Evolutionary conservation across 2,797 vertebrate species (phyloP).

Genomic region (Pampus argenteus): DNA sequence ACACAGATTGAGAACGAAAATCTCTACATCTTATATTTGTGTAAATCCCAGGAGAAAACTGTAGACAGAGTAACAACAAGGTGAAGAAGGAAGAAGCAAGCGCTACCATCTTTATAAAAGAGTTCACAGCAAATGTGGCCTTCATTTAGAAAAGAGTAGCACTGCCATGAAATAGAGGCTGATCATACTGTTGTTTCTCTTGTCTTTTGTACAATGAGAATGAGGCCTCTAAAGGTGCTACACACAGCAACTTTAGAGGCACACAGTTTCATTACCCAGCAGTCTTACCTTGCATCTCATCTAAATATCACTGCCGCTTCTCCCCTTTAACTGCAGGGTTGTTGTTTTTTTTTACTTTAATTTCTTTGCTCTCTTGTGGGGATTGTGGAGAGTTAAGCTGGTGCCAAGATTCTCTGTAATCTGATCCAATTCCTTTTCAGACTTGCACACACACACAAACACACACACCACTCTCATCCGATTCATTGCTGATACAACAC

Average conservation of each 20-base stretch:
- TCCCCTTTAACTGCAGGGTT: conserved; percentile 15
- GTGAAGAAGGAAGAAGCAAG: not conserved
- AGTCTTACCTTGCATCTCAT: conserved; percentile 27
- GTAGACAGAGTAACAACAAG: not conserved
- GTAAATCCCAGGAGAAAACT: not conserved
- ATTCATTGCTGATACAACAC: conserved; percentile 50
- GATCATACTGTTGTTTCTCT: not conserved
- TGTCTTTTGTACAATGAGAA: conserved; percentile 13
- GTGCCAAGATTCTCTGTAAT: conserved; percentile 72
- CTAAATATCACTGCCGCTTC: conserved; percentile 25
- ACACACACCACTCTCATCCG: conserved; percentile 51
- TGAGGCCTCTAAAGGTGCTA: conserved; percentile 27
- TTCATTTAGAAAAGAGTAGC: conserved; percentile 6
- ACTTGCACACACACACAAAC: conserved; percentile 5
- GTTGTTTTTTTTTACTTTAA: conserved; percentile 33
- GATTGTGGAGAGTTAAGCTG: conserved; percentile 70
- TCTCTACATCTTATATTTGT: conserved; percentile 18
- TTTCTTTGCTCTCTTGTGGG: conserved; percentile 52
- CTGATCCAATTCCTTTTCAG: conserved; percentile 76
- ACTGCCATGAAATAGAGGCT: not conserved
- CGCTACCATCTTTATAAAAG: not conserved
- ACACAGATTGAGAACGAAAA: not conserved
- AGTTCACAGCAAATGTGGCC: conserved; percentile 9
- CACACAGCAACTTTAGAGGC: conserved; percentile 33
- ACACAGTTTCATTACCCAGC: conserved; percentile 27